phyloP scores from a whole-genome alignment of 2,113 vertebrate genomes.

The Lota lota region DNA sequence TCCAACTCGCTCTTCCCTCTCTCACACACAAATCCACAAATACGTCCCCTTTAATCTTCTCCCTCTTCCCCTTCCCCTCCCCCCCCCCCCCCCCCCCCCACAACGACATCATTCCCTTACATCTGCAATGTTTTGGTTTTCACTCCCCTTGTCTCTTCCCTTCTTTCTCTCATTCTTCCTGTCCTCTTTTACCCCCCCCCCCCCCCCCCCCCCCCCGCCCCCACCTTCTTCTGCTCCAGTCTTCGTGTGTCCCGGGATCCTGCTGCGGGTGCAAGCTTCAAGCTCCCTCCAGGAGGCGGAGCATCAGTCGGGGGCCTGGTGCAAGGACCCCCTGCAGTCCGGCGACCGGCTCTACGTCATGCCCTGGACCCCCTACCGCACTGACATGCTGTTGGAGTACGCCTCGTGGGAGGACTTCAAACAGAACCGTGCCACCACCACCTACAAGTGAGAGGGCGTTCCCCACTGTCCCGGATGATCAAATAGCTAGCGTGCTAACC shows the following conservation, averaged over 20 bases:
- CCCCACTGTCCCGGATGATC: constrained; percentile 53
- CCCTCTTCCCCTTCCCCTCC: constrained; percentile 9
- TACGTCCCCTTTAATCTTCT: constrained; percentile 6
- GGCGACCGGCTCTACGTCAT: constrained; percentile 93
- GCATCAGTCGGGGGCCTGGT: constrained; percentile 93
- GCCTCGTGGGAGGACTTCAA: constrained; percentile 91
- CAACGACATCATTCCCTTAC: constrained; percentile 42
- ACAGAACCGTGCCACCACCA: constrained; percentile 83
- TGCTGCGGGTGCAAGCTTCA: constrained; percentile 82
- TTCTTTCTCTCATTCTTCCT: constrained; percentile 30
- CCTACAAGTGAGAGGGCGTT: constrained; percentile 79
- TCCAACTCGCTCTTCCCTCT: constrained; percentile 1
- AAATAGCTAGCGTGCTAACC: constrained; percentile 43
- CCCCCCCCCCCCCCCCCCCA: constrained; percentile 6
- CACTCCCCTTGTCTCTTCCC: constrained; percentile 25
- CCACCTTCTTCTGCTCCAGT: constrained; percentile 80
- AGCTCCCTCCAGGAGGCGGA: constrained; percentile 87
- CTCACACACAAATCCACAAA: not conserved
- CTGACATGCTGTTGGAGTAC: constrained; percentile 90
- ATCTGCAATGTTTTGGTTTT: constrained; percentile 51
- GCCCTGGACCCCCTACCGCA: constrained; percentile 94
- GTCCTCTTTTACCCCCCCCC: constrained; percentile 7
- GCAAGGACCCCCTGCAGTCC: constrained; percentile 91
- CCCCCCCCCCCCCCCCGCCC: not conserved
- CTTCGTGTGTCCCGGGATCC: constrained; percentile 90